Evolutionary conservation across 2,888 invertebrate species (phyloP), one percentile per base, ranked within the genome.

Genomic region (Emmelina monodactyla): DNA sequence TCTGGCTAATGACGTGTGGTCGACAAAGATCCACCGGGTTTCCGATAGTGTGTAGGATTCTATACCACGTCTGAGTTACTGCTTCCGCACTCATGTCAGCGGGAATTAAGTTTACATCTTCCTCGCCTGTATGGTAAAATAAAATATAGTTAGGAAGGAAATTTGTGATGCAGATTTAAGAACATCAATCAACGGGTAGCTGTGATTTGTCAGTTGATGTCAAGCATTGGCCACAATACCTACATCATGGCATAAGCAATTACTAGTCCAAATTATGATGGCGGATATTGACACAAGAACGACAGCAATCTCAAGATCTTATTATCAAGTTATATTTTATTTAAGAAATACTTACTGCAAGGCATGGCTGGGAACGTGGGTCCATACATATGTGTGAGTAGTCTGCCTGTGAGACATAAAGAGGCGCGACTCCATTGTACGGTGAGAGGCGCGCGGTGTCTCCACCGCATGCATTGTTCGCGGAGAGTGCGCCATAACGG

Each of bases 371-470:
- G 91, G 76, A 91, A 92, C 38, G 84, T 78, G 5, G 92, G 87
- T 0, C 95, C 96, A 71, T 95, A 96, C 86, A 95, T 92, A 57
- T 94, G 91, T 43, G 85, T 83, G 13, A 97, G 76, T 33, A 97
- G 82, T 29, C 90, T 82, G 1, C 93, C 89, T 0, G 96, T 96
- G 38, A 97, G 83, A 1, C 92, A 91, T 32, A 95, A 83, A 65
- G 94, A 96, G 19, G 95, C 92, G 42, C 94, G 86, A 70, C 94
- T 92, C 97, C 97, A 97, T 58, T 97, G 97, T 62, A 93, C 92
- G 15, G 97, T 87, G 5, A 98, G 83, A 22, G 95, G 93, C 40
- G 93, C 86, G 40, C 97, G 88, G 79, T 98, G 97, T 9, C 97
- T 84, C 97, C 97, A 97, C 55, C 91, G 88, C 53, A 90, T 85